A percentile compares a stretch with the other conserved stretches of the same genome.
These are phyloP conservation scores for Luehdorfia chinensis DNA, from an alignment of 1,140 invertebrate species.

Conservation along the genomic window DNA sequence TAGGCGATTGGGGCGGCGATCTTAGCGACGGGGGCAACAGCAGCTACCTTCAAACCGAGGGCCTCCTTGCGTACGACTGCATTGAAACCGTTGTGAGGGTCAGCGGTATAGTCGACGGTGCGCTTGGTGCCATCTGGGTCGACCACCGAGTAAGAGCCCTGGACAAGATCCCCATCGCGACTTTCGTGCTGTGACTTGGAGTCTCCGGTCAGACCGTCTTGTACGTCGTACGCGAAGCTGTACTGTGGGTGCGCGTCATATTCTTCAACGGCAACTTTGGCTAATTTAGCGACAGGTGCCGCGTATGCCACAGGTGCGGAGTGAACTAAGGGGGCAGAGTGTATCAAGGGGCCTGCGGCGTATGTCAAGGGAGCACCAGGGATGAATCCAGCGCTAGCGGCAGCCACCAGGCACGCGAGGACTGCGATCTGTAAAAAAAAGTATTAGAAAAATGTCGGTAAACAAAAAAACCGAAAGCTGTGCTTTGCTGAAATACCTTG, in stretches of 20 bases:
- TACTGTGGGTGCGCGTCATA: conserved; percentile 79
- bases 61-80: conserved; percentile 65
- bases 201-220: conserved; percentile 82
- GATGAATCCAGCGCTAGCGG: conserved; percentile 47
- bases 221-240: conserved; percentile 80
- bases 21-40: conserved; percentile 32
- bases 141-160: conserved; percentile 80
- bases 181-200: conserved; percentile 82
- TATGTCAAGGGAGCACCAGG: conserved; percentile 33
- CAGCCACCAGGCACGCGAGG: conserved; percentile 52
- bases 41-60: conserved; percentile 40
- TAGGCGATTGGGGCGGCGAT: conserved; percentile 32
- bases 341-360: not conserved
- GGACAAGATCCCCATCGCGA: conserved; percentile 79
- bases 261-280: conserved; percentile 38
- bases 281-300: conserved; percentile 15
- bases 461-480: no score
- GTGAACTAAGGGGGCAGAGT: conserved; percentile 16
- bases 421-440: conserved; percentile 47
- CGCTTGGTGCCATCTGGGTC: conserved; percentile 82
- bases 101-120: conserved; percentile 81
- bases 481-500: conserved; percentile 55
- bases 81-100: conserved; percentile 74
- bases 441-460: not conserved
- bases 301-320: conserved; percentile 18